These are phyloP conservation scores for Eleginops maclovinus DNA, from an alignment of 2,113 vertebrate genomes.

Conservation along the genomic window DNA sequence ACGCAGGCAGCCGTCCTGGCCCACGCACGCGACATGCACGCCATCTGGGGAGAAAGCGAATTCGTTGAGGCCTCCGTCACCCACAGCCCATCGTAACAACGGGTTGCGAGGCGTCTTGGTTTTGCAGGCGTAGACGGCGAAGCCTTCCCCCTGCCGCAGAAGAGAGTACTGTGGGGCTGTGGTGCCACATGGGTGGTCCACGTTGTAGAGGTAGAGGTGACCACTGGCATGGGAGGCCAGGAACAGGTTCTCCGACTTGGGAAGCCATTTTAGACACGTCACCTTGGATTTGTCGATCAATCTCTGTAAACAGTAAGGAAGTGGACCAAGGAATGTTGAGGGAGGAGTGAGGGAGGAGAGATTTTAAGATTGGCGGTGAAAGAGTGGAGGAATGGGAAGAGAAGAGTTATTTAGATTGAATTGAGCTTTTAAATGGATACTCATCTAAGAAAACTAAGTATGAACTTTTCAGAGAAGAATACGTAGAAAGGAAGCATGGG, in stretches of 20 bases:
- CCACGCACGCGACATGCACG: conserved; percentile 91
- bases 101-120: conserved; percentile 91
- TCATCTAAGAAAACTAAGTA: neutral
- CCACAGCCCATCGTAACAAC: conserved; percentile 90
- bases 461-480: neutral
- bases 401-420: neutral
- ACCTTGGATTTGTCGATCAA: conserved; percentile 96
- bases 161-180: conserved; percentile 88
- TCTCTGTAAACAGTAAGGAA: conserved; percentile 78
- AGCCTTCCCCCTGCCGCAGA: conserved; percentile 90
- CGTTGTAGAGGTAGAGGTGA: conserved; percentile 94
- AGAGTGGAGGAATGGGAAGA: neutral
- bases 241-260: conserved; percentile 90
- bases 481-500: neutral
- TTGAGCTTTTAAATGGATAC: neutral
- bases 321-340: no score
- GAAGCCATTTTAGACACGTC: conserved; percentile 91
- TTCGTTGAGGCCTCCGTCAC: conserved; percentile 90
- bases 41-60: conserved; percentile 94
- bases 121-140: conserved; percentile 91
- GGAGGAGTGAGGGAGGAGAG: neutral
- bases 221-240: conserved; percentile 92
- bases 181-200: conserved; percentile 87
- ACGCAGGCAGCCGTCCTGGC: conserved; percentile 91
- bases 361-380: neutral